Evolutionary conservation across 2,113 vertebrate genomes (phyloP).

Genomic region (Tetrao urogallus): DNA sequence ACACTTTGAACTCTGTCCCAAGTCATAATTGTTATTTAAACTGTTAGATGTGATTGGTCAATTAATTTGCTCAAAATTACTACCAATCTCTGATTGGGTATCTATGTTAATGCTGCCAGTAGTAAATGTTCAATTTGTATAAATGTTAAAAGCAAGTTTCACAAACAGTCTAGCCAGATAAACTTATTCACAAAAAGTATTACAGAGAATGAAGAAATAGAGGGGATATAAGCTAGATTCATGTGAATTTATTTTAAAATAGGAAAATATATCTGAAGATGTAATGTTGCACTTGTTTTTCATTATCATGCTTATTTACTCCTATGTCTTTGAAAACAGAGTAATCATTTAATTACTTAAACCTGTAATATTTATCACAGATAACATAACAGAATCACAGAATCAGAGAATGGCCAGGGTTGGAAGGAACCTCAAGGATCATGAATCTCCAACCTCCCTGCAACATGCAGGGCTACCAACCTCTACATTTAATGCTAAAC

Average conservation of each 20-base stretch:
- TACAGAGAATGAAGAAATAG: neutral
- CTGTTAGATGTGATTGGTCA: neutral
- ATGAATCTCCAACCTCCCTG: too few species aligned
- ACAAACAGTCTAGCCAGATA: neutral
- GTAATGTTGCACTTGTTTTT: neutral
- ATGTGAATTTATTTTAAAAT: neutral
- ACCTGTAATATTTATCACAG: neutral
- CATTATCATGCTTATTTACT: neutral
- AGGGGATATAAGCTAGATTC: neutral
- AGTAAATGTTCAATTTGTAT: neutral
- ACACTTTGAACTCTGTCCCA: neutral
- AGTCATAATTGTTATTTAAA: neutral
- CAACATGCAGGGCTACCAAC: too few species aligned
- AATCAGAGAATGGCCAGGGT: too few species aligned
- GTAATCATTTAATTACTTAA: neutral
- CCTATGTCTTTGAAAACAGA: neutral
- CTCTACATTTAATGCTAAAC: too few species aligned
- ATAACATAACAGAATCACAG: neutral
- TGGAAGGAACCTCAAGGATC: too few species aligned
- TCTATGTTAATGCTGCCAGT: neutral
- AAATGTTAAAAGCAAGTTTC: neutral
- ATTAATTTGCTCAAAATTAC: constrained; percentile 13
- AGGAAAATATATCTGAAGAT: neutral
- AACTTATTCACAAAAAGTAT: neutral
- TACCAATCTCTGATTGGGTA: neutral